phyloP scores from a whole-genome alignment of 2,888 invertebrate genomes.

The Drosophila kuntzei region DNA sequence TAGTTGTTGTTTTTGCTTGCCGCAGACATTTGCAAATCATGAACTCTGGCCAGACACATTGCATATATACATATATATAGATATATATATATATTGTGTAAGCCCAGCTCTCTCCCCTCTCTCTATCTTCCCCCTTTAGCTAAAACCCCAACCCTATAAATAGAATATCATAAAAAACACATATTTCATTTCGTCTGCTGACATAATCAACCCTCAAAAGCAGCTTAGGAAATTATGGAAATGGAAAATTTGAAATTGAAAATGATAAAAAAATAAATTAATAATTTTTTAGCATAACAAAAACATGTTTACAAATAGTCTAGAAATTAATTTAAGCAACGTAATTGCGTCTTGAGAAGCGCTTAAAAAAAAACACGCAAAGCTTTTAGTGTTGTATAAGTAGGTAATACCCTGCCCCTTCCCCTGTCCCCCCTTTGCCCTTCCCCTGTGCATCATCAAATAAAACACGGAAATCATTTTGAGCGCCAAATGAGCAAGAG shows the following conservation, averaged over 20 bases:
- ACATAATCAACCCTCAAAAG: slow-evolving; percentile 58
- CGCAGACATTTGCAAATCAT: slow-evolving; percentile 49
- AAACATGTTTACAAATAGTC: neutral
- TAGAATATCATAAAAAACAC: slow-evolving; percentile 46
- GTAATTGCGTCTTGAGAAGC: slow-evolving; percentile 2
- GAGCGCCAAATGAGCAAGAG: slow-evolving; percentile 48
- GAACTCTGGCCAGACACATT: slow-evolving; percentile 52
- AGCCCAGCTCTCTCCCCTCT: neutral
- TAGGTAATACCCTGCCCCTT: neutral
- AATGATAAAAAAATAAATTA: neutral
- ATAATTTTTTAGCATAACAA: neutral
- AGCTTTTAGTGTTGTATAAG: slow-evolving; percentile 5
- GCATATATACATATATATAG: slow-evolving; percentile 12
- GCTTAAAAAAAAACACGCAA: slow-evolving; percentile 1
- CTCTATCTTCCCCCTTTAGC: slow-evolving; percentile 4
- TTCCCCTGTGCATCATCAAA: neutral
- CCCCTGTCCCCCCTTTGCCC: neutral
- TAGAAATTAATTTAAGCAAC: neutral
- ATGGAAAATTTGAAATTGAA: neutral
- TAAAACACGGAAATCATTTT: slow-evolving; percentile 66
- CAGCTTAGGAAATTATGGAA: slow-evolving; percentile 9
- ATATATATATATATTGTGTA: slow-evolving; percentile 32
- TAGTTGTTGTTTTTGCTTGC: slow-evolving; percentile 19
- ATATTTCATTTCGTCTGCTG: slow-evolving; percentile 55
- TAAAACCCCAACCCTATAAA: slow-evolving; percentile 27